Evolutionary conservation across 2,113 vertebrate species (phyloP).

Genomic region (human): GRCh38 chr15:35734001-35734500

Average conservation of each 20-base stretch:
- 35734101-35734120: not conserved
- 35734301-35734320: not conserved
- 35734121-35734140: conserved; percentile 2
- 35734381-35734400: not conserved
- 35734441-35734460: not conserved
- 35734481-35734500: not conserved
- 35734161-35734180: not conserved
- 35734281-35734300: not conserved
- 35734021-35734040: conserved; percentile 3
- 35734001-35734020: conserved; percentile 36
- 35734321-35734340: not conserved
- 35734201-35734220: not conserved
- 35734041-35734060: conserved; percentile 9
- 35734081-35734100: conserved; percentile 30
- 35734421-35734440: not conserved
- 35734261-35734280: not conserved
- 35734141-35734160: not conserved
- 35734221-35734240: not conserved
- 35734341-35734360: not conserved
- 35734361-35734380: not conserved
- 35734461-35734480: not conserved
- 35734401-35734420: not conserved
- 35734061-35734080: conserved; percentile 45
- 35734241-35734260: not conserved
- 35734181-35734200: not conserved